Conservation (phyloP, 1,140 invertebrate genomes). For the Apis cerana region DNA sequence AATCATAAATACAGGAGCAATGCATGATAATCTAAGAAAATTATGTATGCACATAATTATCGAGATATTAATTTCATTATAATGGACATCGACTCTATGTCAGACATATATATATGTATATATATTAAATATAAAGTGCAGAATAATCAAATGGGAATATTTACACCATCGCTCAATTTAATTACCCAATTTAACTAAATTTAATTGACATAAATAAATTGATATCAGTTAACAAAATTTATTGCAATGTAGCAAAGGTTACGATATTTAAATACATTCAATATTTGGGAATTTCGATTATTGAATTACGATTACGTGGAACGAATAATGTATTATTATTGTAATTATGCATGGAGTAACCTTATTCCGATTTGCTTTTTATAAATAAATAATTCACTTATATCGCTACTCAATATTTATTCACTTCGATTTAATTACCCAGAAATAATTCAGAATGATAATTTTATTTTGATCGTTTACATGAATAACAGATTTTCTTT, state of each 20-base stretch:
- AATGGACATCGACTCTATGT: too few relatives aligned
- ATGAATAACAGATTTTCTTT: neutral
- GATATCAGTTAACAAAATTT: neutral
- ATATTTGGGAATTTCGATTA: neutral
- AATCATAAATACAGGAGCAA: too few relatives aligned
- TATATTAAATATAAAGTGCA: neutral
- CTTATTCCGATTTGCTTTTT: neutral
- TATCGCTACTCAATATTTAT: neutral
- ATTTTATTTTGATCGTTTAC: neutral
- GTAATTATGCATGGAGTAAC: neutral
- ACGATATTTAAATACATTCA: neutral
- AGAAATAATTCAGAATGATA: neutral
- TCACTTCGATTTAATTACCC: neutral
- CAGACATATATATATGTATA: too few relatives aligned
- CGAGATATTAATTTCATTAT: neutral
- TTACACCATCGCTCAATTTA: neutral
- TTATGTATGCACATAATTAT: neutral
- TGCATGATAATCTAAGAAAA: neutral
- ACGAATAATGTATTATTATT: neutral
- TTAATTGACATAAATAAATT: neutral
- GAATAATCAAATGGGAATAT: neutral
- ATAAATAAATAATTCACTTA: neutral
- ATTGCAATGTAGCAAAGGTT: neutral
- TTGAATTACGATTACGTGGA: neutral
- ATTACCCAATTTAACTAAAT: neutral